Base-by-base conservation (phyloP, 2,797 vertebrate genomes). In the Monodelphis domestica region DNA sequence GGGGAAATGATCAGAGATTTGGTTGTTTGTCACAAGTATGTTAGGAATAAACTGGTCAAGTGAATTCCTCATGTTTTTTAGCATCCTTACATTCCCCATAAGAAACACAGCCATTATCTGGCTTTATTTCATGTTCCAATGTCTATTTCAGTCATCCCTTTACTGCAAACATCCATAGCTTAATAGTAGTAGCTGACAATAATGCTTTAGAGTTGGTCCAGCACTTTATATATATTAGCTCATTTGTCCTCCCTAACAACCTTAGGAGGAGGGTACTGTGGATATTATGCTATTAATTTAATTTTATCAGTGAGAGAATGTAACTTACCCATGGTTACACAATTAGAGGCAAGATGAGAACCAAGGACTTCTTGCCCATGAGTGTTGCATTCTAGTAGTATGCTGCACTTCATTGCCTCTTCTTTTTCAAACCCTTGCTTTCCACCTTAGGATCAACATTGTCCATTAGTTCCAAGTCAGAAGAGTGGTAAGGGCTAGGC, bases 21-120 rank as follows among this genome's bases (percentile, higher is more conserved):
- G 57, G 14, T 50, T 91, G 87, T 95, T 94, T 92, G 92, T 94
- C 9, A 93, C 93, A 94, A 89, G 89, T 89, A 70, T 52, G 6
- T 63, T 88, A 90, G 12, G 51, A 54, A 92, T 88, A 87, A 95
- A 54, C 1, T 70, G 53, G 91, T 88, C 45, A 91, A 91, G 90
- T 94, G 89, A 90, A 33, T 59, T 88, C 87, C 93, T 95, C 17
- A 55, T 15, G 56, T 93, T 88, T 95, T 45, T 53, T 59, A 53
- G 0, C 26, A 88, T 90, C 84, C 84, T 5, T 33, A 70, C 38
- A 78, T 26, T 78, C 38, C 12, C 24, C 2, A 78, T 5, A 78
- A 33, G 88, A 87, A 1, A 4, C 14, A 92, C 4, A 93, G 0
- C 1, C 93, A 90, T 50, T 2, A 87, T 95, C 53, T 89, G 94